Evolutionary conservation across 2,113 vertebrate genomes (phyloP).

Genomic region (Oncorhynchus mykiss): DNA sequence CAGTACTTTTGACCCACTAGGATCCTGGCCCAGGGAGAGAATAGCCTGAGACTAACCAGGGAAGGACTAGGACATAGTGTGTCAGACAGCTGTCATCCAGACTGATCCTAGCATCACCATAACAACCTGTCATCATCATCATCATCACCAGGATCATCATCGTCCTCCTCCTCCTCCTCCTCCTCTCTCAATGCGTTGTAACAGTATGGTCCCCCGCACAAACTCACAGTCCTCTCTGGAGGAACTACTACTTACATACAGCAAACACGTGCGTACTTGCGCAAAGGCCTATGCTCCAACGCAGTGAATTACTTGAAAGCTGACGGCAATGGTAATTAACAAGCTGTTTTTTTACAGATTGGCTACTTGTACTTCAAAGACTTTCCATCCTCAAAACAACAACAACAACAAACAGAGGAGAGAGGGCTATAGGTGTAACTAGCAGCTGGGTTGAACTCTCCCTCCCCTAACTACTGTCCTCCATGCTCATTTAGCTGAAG

Average conservation of each 20-base stretch:
- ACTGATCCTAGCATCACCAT: conserved; percentile 33
- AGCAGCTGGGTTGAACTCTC: conserved; percentile 38
- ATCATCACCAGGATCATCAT: not conserved
- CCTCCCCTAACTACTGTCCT: conserved; percentile 27
- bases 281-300: too few relatives aligned
- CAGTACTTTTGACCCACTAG: conserved; percentile 57
- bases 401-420: not conserved
- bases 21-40: conserved; percentile 34
- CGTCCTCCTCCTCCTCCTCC: too few relatives aligned
- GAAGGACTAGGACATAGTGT: conserved; percentile 51
- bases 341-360: conserved; percentile 11
- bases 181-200: conserved; percentile 3
- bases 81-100: conserved; percentile 62
- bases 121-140: conserved; percentile 42
- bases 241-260: too few relatives aligned
- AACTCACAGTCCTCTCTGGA: too few relatives aligned
- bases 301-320: not conserved
- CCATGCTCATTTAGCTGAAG: conserved; percentile 6
- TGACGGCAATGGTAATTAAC: not conserved
- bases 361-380: conserved; percentile 56
- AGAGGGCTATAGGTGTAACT: not conserved
- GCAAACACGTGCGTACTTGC: not conserved
- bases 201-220: not conserved
- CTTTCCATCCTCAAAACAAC: conserved; percentile 10
- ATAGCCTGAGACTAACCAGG: conserved; percentile 62